Evolutionary conservation across 2,113 vertebrate species (phyloP).

Genomic region (Chaetura pelagica): DNA sequence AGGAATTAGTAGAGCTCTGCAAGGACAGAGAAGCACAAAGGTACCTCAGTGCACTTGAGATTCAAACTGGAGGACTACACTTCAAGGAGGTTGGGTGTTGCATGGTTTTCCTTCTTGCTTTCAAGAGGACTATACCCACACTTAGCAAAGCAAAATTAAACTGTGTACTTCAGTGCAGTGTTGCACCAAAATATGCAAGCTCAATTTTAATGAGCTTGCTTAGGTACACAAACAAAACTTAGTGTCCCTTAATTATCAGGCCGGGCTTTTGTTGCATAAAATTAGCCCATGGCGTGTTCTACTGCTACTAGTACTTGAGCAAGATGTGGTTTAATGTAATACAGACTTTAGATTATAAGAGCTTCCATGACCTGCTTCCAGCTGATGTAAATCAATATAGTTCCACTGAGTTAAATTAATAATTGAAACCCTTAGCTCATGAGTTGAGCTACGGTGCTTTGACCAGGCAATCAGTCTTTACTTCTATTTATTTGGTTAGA

Average conservation of each 20-base stretch:
- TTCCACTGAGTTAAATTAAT: background rate
- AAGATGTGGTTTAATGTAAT: background rate
- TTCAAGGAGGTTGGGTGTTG: background rate
- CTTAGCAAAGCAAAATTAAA: background rate
- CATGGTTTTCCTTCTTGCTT: background rate
- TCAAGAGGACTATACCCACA: background rate
- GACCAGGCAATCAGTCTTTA: background rate
- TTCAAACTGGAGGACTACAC: background rate
- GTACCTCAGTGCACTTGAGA: background rate
- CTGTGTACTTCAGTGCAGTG: background rate
- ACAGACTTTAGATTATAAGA: background rate
- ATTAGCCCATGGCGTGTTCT: background rate
- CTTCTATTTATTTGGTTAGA: conserved; percentile 40
- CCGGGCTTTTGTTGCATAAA: background rate
- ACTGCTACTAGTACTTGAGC: background rate
- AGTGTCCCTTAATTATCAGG: background rate
- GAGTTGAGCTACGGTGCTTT: background rate
- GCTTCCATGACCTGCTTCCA: background rate
- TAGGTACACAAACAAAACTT: background rate
- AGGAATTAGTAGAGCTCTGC: background rate
- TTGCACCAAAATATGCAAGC: background rate
- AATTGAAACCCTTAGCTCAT: background rate
- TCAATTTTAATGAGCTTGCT: background rate
- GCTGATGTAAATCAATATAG: background rate
- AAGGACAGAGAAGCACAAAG: background rate